Base-by-base conservation (phyloP, 2,113 vertebrate genomes). In the Triplophysa rosa region DNA sequence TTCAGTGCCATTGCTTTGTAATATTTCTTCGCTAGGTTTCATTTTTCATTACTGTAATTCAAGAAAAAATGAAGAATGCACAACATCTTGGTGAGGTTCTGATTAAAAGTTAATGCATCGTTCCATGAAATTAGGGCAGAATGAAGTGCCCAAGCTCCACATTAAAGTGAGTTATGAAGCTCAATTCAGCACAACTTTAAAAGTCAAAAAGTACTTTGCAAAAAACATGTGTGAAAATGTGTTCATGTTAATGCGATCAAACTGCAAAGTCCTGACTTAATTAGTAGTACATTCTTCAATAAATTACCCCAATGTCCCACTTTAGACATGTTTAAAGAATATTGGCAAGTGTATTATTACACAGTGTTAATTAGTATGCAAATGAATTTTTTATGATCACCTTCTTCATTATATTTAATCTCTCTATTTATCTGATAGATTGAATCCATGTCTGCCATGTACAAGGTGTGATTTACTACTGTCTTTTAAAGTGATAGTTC, bases 331-430 rank as follows among this genome's bases (percentile, higher is more conserved):
- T 84, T 82, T 75, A 73, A 82, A 77, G 80, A 82, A 82, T 79
- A 75, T 62, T 74, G 77, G 26, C 66, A 21, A 82, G 71, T 80
- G 76, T 81, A 79, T 84, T 81, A 79, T 84, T 68, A 81, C 73
- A n/a, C 71, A 52, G 74, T 78, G 79, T 90, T 91, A 91, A 92
- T 92, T 92, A 92, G 90, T 91, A 92, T 93, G 91, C 90, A 91
- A 92, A 93, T 93, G 86, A 83, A 85, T 87, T 83, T 82, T 90
- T 92, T 92, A 93, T 90, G 90, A 88, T 90, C 88, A 80, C 85
- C 86, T 89, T 87, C 86, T 90, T 90, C 89, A 90, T 91, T 90
- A 90, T 89, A 89, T 90, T 90, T 90, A 85, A 91, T 88, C 86
- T 90, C 83, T 88, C 86, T 89, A 88, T 91, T 90, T 91, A 89